These are phyloP conservation scores for Itoplectis maculator DNA, from an alignment of 2,888 invertebrate genomes.

Conservation along the genomic window DNA sequence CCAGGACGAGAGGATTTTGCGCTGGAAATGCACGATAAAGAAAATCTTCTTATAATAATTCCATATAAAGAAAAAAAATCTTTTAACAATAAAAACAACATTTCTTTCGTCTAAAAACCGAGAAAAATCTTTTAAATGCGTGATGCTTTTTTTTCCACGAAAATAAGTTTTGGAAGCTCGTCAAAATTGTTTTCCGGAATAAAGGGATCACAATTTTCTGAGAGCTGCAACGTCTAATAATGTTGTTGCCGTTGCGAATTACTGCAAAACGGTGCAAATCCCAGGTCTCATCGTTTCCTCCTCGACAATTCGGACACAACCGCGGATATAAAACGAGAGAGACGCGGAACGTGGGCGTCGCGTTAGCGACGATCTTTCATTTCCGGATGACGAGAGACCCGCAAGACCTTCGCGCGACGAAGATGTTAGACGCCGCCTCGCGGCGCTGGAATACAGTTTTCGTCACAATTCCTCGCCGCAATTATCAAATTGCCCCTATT, in stretches of 20 bases:
- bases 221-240: too few relatives aligned
- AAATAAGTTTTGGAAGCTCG: too few relatives aligned
- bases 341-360: conserved; percentile 65
- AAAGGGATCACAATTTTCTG: neutral
- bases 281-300: conserved; percentile 42
- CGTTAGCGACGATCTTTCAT: conserved; percentile 66
- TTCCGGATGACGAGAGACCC: conserved; percentile 68
- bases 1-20: too few relatives aligned
- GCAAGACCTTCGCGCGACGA: conserved; percentile 49
- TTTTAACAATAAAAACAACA: too few relatives aligned
- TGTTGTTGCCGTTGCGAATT: too few relatives aligned
- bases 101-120: too few relatives aligned
- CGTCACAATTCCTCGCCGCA: conserved; percentile 52
- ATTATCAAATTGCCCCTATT: conserved; percentile 68
- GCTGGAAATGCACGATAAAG: neutral
- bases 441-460: conserved; percentile 53
- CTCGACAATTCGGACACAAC: conserved; percentile 49
- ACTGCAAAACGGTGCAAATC: conserved; percentile 18
- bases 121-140: too few relatives aligned
- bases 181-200: too few relatives aligned
- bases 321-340: conserved; percentile 50
- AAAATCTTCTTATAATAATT: too few relatives aligned
- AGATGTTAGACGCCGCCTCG: conserved; percentile 20
- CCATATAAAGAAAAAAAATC: too few relatives aligned
- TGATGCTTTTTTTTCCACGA: too few relatives aligned